A percentile compares a stretch with the other conserved stretches of the same genome.
Conservation (phyloP, 2,797 vertebrate genomes). For the Momotus momota region DNA sequence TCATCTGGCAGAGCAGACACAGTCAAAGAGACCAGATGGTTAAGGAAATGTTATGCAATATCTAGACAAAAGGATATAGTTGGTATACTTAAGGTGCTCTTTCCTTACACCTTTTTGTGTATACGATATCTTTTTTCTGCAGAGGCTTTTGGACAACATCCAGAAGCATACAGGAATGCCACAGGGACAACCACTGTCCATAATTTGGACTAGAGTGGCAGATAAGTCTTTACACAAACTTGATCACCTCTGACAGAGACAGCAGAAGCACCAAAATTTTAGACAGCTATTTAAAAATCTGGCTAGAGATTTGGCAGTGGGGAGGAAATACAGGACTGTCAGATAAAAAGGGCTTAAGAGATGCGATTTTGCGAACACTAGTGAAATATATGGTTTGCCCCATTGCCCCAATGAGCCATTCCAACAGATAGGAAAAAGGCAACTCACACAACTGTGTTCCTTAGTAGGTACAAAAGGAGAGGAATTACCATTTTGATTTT, state of each 20-base stretch:
- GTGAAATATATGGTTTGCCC: background rate
- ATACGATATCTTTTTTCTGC: background rate
- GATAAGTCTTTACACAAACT: background rate
- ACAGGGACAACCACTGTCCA: background rate
- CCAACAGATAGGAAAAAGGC: background rate
- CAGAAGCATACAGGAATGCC: background rate
- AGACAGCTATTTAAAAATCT: constrained; percentile 23
- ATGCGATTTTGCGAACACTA: background rate
- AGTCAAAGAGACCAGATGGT: background rate
- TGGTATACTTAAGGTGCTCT: background rate
- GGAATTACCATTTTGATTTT: background rate
- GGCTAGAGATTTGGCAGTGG: background rate
- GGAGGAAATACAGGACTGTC: background rate
- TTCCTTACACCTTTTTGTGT: background rate
- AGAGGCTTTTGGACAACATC: background rate
- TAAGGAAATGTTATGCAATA: background rate
- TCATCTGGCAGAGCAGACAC: background rate
- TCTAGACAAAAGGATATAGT: background rate
- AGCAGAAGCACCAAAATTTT: background rate
- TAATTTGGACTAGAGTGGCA: background rate
- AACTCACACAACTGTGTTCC: background rate
- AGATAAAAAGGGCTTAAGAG: background rate
- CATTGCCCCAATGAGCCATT: background rate
- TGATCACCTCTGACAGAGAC: background rate
- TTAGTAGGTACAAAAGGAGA: background rate